These are phyloP conservation scores for Umimayanthus kanabou DNA, from an alignment of 92 coral and sea anemone species.

Conservation along the genomic window DNA sequence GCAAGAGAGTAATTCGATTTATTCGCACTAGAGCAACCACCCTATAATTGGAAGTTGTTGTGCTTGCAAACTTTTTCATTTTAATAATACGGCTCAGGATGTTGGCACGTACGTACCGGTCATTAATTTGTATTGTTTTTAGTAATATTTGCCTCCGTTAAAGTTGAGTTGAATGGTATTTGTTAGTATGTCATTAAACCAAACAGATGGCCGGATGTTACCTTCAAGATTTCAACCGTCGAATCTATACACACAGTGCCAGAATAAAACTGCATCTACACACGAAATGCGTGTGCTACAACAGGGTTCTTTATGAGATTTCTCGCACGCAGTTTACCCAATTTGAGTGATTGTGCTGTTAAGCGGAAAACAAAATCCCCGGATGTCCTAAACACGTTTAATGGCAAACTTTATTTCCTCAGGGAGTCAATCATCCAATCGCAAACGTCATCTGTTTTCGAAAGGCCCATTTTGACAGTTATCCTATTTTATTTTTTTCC, in stretches of 20 bases:
- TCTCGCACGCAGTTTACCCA: slow-evolving; percentile 4
- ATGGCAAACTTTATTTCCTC: not conserved
- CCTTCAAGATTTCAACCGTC: not conserved
- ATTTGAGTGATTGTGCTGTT: not conserved
- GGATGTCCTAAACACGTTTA: not conserved
- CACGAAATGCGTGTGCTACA: not conserved
- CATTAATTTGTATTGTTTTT: slow-evolving; percentile 21
- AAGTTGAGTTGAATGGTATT: slow-evolving; percentile 23
- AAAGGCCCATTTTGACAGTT: not conserved
- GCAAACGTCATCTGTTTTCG: slow-evolving; percentile 1
- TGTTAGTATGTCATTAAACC: slow-evolving; percentile 25
- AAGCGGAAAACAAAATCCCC: not conserved
- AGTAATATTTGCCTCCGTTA: slow-evolving; percentile 33
- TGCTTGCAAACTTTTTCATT: slow-evolving; percentile 17
- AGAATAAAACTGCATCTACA: not conserved
- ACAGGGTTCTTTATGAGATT: not conserved
- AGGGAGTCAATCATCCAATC: not conserved
- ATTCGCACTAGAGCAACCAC: not conserved
- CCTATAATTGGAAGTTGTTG: not conserved
- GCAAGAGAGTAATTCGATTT: not conserved
- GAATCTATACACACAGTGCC: slow-evolving; percentile 4
- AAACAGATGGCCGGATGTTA: slow-evolving; percentile 34
- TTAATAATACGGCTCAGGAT: slow-evolving; percentile 31
- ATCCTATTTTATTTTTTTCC: not conserved
- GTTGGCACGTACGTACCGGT: slow-evolving; percentile 12